A percentile compares a stretch with the other conserved stretches of the same genome.
These are phyloP conservation scores for Chionoecetes opilio DNA, from an alignment of 1,140 invertebrate species.

Conservation along the genomic window DNA sequence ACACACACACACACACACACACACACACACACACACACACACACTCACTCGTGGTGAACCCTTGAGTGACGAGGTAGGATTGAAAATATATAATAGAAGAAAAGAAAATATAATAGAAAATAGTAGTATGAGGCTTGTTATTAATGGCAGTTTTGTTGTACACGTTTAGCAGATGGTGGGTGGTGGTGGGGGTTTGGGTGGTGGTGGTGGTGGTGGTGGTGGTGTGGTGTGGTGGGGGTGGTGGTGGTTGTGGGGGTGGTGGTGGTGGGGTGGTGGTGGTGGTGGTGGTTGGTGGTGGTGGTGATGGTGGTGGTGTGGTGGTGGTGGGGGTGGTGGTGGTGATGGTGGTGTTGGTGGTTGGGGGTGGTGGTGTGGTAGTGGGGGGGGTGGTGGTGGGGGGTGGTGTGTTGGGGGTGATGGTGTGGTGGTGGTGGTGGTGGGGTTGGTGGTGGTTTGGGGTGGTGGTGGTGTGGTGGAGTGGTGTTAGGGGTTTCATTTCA, in stretches of 20 bases:
- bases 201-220: not conserved
- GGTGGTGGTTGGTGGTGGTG: not conserved
- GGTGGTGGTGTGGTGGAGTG: too few relatives aligned
- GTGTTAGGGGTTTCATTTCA: too few relatives aligned
- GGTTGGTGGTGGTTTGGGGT: too few relatives aligned
- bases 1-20: too few relatives aligned
- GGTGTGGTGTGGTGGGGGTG: not conserved
- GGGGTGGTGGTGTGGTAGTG: not conserved
- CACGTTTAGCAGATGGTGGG: not conserved
- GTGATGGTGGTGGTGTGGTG: not conserved
- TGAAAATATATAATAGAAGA: too few relatives aligned
- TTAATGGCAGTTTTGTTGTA: not conserved
- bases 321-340: too few relatives aligned
- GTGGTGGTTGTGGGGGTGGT: not conserved
- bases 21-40: too few relatives aligned
- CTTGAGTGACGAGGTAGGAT: not conserved
- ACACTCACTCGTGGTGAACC: too few relatives aligned
- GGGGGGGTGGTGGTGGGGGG: not conserved
- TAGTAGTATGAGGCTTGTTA: not conserved
- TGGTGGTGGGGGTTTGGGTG: not conserved
- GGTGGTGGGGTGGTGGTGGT: not conserved
- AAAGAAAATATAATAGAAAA: not conserved
- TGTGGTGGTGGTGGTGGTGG: too few relatives aligned
- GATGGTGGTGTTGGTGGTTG: not conserved
- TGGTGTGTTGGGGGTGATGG: too few relatives aligned